Percentiles rank a stretch among this genome's conserved stretches.
Conservation (phyloP, 2,888 invertebrate species). For the Conomelus anceps region DNA sequence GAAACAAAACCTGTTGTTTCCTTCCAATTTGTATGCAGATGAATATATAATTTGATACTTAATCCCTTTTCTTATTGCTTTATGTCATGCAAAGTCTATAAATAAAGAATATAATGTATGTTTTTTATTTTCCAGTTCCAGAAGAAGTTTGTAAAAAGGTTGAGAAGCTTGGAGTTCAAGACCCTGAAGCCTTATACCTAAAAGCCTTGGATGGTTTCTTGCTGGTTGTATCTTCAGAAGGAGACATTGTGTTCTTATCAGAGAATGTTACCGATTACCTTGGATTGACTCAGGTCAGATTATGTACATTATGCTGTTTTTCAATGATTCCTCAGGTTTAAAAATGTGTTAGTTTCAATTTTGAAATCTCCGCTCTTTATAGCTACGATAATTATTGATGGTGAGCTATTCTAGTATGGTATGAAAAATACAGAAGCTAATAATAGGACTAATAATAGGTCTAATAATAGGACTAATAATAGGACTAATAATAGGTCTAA, state of each 20-base stretch:
- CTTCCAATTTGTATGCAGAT: neutral
- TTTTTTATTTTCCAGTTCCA: constrained; percentile 45
- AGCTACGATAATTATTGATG: too few relatives aligned
- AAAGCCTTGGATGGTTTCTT: constrained; percentile 89
- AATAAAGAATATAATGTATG: neutral
- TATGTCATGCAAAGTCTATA: neutral
- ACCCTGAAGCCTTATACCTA: constrained; percentile 56
- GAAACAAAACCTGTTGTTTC: constrained; percentile 1
- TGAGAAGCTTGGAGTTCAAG: constrained; percentile 8
- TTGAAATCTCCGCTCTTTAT: too few relatives aligned
- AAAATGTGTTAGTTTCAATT: too few relatives aligned
- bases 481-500: too few relatives aligned
- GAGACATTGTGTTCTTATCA: constrained; percentile 86
- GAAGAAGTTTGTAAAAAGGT: constrained; percentile 34
- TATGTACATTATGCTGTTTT: neutral
- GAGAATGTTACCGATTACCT: constrained; percentile 86
- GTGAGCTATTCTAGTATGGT: too few relatives aligned
- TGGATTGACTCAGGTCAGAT: constrained; percentile 79
- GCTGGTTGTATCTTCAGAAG: constrained; percentile 76
- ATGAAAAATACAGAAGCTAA: too few relatives aligned
- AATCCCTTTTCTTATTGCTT: neutral
- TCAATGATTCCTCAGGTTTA: too few relatives aligned
- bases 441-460: too few relatives aligned
- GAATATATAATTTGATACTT: too few relatives aligned
- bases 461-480: too few relatives aligned